Conservation (phyloP, 2,888 invertebrate species). For the Fabriciana adippe region DNA sequence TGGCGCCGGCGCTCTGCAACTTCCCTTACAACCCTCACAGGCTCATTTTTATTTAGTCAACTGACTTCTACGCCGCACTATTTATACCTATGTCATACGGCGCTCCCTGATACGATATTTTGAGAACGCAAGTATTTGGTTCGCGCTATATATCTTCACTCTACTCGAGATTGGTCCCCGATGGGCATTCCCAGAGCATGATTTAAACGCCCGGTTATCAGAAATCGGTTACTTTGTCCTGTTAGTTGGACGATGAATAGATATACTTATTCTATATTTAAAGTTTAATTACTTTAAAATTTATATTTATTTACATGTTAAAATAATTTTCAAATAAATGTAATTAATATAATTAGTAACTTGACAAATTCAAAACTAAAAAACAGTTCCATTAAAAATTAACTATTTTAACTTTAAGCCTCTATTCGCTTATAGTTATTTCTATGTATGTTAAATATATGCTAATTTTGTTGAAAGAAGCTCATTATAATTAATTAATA, state of each 20-base stretch:
- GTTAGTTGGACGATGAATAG: constrained; percentile 2
- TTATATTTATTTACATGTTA: neutral
- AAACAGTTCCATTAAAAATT: too few relatives aligned
- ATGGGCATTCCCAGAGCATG: constrained; percentile 54
- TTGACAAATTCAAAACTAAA: too few relatives aligned
- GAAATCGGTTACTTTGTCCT: constrained; percentile 24
- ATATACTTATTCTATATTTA: neutral
- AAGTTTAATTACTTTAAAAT: neutral
- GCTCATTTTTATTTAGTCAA: constrained; percentile 81
- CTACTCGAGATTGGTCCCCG: constrained; percentile 59
- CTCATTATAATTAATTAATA: constrained; percentile 4
- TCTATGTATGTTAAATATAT: too few relatives aligned
- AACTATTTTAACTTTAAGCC: too few relatives aligned
- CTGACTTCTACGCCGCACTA: constrained; percentile 80
- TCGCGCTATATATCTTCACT: constrained; percentile 63
- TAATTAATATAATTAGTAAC: too few relatives aligned
- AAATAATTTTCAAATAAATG: too few relatives aligned
- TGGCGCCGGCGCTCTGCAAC: constrained; percentile 76
- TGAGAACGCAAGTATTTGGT: constrained; percentile 72
- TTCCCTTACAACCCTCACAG: constrained; percentile 67
- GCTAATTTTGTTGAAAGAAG: neutral
- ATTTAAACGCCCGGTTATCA: constrained; percentile 50
- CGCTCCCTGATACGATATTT: constrained; percentile 77
- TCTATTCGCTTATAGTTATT: too few relatives aligned
- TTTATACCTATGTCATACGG: constrained; percentile 61